Conservation (phyloP, 2,113 vertebrate genomes). For the Salvelinus fontinalis region DNA sequence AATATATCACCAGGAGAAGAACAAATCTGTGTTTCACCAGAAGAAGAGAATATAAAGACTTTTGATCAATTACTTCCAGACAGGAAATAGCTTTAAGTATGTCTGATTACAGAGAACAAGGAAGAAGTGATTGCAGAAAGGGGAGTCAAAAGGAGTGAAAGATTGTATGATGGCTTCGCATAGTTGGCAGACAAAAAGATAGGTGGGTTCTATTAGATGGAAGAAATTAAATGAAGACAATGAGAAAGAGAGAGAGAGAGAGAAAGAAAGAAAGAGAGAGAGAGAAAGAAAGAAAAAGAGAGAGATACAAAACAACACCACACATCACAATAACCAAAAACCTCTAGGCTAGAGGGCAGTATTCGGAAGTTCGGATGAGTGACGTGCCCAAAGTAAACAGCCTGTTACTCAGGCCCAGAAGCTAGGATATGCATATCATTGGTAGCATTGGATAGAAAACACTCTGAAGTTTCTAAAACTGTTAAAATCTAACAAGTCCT, state of each 20-base stretch:
- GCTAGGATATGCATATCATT: too few relatives aligned
- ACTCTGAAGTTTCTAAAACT: too few relatives aligned
- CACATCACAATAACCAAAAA: too few relatives aligned
- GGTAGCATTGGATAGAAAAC: too few relatives aligned
- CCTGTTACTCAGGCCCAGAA: too few relatives aligned
- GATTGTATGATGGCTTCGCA: slow-evolving; percentile 57
- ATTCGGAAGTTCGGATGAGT: too few relatives aligned
- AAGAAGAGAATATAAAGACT: slow-evolving; percentile 57
- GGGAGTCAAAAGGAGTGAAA: slow-evolving; percentile 29
- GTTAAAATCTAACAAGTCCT: too few relatives aligned
- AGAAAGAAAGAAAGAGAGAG: slow-evolving; percentile 27
- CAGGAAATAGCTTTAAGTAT: slow-evolving; percentile 65
- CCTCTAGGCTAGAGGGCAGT: too few relatives aligned
- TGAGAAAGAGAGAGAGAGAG: background rate
- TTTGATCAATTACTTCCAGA: slow-evolving; percentile 72
- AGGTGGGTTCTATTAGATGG: background rate
- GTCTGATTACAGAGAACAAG: slow-evolving; percentile 58
- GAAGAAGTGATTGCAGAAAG: slow-evolving; percentile 24
- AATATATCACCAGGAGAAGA: slow-evolving; percentile 57
- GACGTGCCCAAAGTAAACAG: too few relatives aligned
- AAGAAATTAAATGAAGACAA: too few relatives aligned
- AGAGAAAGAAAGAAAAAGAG: slow-evolving; percentile 25
- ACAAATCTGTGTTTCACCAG: slow-evolving; percentile 41
- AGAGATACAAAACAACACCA: too few relatives aligned
- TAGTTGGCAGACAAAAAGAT: background rate